Evolutionary conservation across 2,888 invertebrate species (phyloP).

Genomic region (Spodoptera picta): DNA sequence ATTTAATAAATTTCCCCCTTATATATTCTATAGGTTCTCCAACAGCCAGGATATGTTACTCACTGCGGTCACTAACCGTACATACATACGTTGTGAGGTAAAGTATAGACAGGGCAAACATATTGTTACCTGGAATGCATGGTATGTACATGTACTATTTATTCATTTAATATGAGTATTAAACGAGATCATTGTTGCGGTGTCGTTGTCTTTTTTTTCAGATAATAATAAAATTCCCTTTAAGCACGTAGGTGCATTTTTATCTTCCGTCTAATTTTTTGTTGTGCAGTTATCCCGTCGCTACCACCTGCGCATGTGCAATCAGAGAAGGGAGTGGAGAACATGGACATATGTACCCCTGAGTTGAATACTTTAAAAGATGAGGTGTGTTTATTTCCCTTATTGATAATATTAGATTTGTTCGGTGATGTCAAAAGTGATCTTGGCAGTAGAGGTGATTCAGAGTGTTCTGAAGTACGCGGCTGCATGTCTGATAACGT

Average conservation of each 20-base stretch:
- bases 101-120: constrained; percentile 47
- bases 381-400: constrained; percentile 59
- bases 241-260: constrained; percentile 57
- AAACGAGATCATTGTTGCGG: constrained; percentile 40
- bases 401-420: background rate
- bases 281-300: constrained; percentile 66
- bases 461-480: constrained; percentile 3
- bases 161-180: constrained; percentile 44
- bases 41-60: constrained; percentile 47
- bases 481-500: constrained; percentile 27
- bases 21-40: constrained; percentile 59
- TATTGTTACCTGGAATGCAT: constrained; percentile 48
- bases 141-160: constrained; percentile 62
- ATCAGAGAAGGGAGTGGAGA: constrained; percentile 59
- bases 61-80: constrained; percentile 14
- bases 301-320: constrained; percentile 50
- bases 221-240: constrained; percentile 41
- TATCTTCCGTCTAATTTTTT: constrained; percentile 66
- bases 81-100: constrained; percentile 54
- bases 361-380: constrained; percentile 57
- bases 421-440: background rate
- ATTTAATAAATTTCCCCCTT: constrained; percentile 51
- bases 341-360: constrained; percentile 60
- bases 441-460: constrained; percentile 5
- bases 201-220: constrained; percentile 61